Percentiles rank a stretch among this genome's conserved stretches.
Evolutionary conservation across 2,113 vertebrate species (phyloP).

Genomic region (Barbus barbus): DNA sequence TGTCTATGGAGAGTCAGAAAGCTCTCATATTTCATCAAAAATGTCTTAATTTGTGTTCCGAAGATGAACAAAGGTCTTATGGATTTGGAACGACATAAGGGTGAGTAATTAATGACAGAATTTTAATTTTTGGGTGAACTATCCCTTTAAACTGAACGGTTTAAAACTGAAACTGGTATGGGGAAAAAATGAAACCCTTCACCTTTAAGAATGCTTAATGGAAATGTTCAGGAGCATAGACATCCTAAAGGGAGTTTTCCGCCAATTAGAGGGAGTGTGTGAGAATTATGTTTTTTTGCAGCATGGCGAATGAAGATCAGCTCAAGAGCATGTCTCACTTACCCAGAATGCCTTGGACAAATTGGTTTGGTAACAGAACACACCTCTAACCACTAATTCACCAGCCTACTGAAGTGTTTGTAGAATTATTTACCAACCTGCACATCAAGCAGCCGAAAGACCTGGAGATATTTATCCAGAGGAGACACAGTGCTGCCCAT

Average conservation of each 20-base stretch:
- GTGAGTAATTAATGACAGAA: too few relatives aligned
- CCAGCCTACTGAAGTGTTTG: background rate
- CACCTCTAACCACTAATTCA: background rate
- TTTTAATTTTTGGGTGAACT: too few relatives aligned
- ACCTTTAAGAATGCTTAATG: background rate
- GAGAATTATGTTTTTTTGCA: background rate
- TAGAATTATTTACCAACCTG: background rate
- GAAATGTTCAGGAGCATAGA: too few relatives aligned
- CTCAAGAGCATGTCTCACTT: background rate
- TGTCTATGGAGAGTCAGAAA: too few relatives aligned
- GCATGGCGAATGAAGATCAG: background rate
- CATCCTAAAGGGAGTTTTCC: constrained; percentile 15
- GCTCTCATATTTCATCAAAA: too few relatives aligned
- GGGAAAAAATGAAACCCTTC: background rate
- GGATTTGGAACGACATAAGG: too few relatives aligned
- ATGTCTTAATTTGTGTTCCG: too few relatives aligned
- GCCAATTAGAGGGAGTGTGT: background rate
- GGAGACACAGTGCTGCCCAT: too few relatives aligned
- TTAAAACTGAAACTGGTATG: background rate
- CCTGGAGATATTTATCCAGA: too few relatives aligned
- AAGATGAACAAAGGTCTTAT: too few relatives aligned
- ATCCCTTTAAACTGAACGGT: too few relatives aligned
- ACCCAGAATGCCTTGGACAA: background rate
- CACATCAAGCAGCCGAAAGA: background rate
- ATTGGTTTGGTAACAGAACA: background rate